Conservation (phyloP, 2,888 invertebrate genomes). For the Caenorhabditis panamensis region DNA sequence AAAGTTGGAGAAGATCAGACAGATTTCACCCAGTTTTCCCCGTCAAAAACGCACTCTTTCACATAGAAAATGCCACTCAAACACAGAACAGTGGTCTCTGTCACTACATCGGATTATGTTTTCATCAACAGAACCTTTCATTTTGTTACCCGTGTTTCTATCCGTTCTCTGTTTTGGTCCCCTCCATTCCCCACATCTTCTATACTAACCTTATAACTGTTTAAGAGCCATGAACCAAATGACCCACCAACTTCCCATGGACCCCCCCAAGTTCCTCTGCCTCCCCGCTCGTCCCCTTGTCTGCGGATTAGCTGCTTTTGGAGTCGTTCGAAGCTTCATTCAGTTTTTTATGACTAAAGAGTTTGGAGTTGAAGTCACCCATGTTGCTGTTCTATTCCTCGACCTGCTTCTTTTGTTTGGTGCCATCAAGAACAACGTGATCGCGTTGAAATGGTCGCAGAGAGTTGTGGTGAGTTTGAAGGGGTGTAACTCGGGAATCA, state of each 20-base stretch:
- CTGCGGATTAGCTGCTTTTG: constrained; percentile 39
- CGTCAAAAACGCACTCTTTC: no score
- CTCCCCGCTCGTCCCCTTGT: constrained; percentile 41
- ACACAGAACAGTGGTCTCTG: no score
- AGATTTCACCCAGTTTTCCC: no score
- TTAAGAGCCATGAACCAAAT: background rate
- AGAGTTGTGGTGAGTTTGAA: constrained; percentile 36
- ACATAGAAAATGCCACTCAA: no score
- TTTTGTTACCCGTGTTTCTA: no score
- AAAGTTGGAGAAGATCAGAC: no score
- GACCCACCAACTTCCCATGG: constrained; percentile 32
- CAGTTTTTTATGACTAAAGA: constrained; percentile 25
- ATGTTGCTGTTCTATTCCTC: constrained; percentile 26
- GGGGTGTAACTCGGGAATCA: background rate
- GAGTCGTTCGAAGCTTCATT: constrained; percentile 32
- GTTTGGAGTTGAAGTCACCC: constrained; percentile 17
- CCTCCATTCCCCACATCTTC: background rate
- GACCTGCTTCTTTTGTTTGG: constrained; percentile 36
- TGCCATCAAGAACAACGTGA: constrained; percentile 37
- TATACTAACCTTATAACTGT: no score
- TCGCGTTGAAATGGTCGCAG: constrained; percentile 51
- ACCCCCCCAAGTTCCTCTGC: constrained; percentile 39
- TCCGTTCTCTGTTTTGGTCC: background rate
- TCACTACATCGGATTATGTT: no score
- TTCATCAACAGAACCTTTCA: no score